Base-by-base conservation (phyloP, 2,113 vertebrate species). In the Dasypus novemcinctus region DNA sequence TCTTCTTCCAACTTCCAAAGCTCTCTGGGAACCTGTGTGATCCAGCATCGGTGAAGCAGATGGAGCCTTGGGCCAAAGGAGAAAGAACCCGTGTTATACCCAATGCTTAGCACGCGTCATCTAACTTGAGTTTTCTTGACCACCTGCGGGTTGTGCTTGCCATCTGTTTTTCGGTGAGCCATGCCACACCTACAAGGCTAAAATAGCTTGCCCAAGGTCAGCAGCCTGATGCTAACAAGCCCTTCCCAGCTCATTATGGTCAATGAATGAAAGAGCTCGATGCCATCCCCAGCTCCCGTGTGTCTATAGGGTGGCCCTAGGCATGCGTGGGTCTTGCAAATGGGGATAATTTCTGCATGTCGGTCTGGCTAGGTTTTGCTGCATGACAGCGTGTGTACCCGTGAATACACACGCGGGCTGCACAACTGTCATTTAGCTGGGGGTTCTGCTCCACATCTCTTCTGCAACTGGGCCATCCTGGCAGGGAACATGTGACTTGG, bases 341-440 rank as follows among this genome's bases (percentile, higher is more conserved):
- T 4, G 63, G 29, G 69, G 57, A 27, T 31, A 7, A 38, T 74
- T 59, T 82, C 93, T 61, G 3, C 7, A 6, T 59, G 63, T 69
- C 80, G 10, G 9, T 11, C 36, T 1, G 79, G 49, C 71, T 46
- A n/a, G 20, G 74, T 31, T 90, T 59, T 86, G 83, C 68, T 59
- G 38, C 27, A 29, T 8, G 27, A 72, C 36, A 15, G 20, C n/a
- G 31, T 4, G 3, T 20, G 27, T 1, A 29, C n/a, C 38, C 29
- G 15, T 33, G 21, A 27, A 23, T 33, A 57, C 10, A 29, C 10
- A 36, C 2, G 21, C 52, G 23, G 3, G 41, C 18, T 74, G 1
- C 6, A 5, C 0, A 0, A 0, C 21, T 4, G 11, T 4, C 25
- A 36, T 31, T 33, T 36, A 59, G 12, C 5, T 3, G 33, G 79